phyloP scores from a whole-genome alignment of 2,888 invertebrate species.

The Fragum sueziense region DNA sequence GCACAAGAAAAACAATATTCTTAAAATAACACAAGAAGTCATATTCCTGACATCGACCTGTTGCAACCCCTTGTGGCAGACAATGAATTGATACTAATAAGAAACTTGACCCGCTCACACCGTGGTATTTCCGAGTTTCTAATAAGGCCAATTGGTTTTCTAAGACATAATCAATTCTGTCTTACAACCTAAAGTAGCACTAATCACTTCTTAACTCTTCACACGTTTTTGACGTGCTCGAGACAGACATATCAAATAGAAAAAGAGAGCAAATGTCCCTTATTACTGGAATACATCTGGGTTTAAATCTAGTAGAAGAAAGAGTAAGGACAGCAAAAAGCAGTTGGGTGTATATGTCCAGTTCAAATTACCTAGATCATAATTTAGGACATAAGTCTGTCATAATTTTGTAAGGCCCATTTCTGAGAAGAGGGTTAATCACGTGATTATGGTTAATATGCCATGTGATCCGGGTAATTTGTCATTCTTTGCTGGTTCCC shows the following conservation, averaged over 20 bases:
- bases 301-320: too few relatives aligned
- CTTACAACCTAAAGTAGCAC: conserved; percentile 51
- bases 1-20: neutral
- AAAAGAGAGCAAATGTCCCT: too few relatives aligned
- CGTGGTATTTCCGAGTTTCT: conserved; percentile 31
- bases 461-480: conserved; percentile 52
- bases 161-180: conserved; percentile 51
- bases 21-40: too few relatives aligned
- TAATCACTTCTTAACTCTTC: conserved; percentile 43
- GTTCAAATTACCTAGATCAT: too few relatives aligned
- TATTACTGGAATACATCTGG: too few relatives aligned
- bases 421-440: conserved; percentile 20
- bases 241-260: too few relatives aligned
- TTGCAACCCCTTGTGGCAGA: neutral
- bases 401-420: too few relatives aligned
- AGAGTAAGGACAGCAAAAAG: too few relatives aligned
- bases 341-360: too few relatives aligned
- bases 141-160: conserved; percentile 54
- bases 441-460: conserved; percentile 46
- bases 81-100: conserved; percentile 14
- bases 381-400: too few relatives aligned
- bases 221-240: too few relatives aligned
- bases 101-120: conserved; percentile 25
- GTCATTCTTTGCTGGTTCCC: conserved; percentile 50
- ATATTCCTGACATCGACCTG: too few relatives aligned